Base-by-base conservation (phyloP, 1,140 invertebrate species). In the Drosophila subpulchrella region DNA sequence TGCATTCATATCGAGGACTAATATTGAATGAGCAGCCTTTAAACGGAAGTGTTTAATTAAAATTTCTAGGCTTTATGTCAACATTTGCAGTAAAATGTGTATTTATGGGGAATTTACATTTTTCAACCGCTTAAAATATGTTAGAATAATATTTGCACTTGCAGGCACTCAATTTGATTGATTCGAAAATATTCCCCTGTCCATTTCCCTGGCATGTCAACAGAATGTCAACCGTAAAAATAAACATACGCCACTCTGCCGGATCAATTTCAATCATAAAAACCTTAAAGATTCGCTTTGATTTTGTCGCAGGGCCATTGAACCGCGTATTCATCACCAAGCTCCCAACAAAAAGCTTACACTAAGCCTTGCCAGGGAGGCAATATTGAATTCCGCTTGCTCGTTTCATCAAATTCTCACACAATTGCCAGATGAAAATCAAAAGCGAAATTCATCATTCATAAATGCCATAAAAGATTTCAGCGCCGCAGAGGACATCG, bases 401-500 rank as follows among this genome's bases (percentile, higher is more conserved):
- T 36, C 79, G 63, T 82, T 86, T 88, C 62, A 67, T 86, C 66
- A 76, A 70, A 86, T 78, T 76, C 65, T 66, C 58, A 66, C 48
- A 71, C 75, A 78, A 78, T 78, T 78, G 80, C 66, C 79, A 73
- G 79, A 75, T 82, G 66, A 88, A 88, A 72, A 72, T 71, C 68
- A 72, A 86, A 89, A 59, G 61, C 76, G 67, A 62, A 70, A 86
- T 83, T 83, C 76, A 89, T 89, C 84, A 89, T 89, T 78, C 79
- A 89, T 80, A 83, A 86, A 77, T 58, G 83, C 58, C 61, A 63
- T 81, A 85, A 73, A 78, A 65, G 47, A 53, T 48, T 34, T 15
- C 58, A 32, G 17, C 39, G 38, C 17, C 47, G 42, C 56, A 46
- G 55, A 56, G 61, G 57, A 65, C 59, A 60, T 57, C 55, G 68